A percentile compares a stretch with the other conserved stretches of the same genome.
phyloP scores from a whole-genome alignment of 2,888 invertebrate species.

The Drosophila dives region DNA sequence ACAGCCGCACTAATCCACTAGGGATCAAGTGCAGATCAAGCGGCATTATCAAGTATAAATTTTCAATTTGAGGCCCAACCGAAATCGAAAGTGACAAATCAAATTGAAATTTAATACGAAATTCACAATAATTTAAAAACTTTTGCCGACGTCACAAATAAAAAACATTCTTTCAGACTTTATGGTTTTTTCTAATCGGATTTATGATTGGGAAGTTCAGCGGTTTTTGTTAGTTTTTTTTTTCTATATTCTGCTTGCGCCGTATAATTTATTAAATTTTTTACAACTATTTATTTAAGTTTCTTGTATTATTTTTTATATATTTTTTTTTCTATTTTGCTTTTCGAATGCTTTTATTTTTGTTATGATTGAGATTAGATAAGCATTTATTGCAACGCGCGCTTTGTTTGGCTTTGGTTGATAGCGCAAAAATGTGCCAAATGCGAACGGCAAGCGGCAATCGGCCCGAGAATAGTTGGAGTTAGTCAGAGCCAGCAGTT shows the following conservation, averaged over 20 bases:
- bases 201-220: conserved; percentile 37
- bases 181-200: neutral
- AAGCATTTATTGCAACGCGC: conserved; percentile 75
- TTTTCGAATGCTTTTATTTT: conserved; percentile 62
- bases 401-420: conserved; percentile 60
- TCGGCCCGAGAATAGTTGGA: neutral
- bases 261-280: conserved; percentile 59
- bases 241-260: conserved; percentile 11
- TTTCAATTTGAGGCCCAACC: conserved; percentile 65
- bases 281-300: conserved; percentile 64
- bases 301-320: conserved; percentile 37
- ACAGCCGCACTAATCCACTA: conserved; percentile 80
- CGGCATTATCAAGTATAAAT: conserved; percentile 76
- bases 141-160: neutral
- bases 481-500: conserved; percentile 1
- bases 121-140: conserved; percentile 21
- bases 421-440: conserved; percentile 52
- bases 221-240: conserved; percentile 22
- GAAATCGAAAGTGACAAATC: conserved; percentile 66
- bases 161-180: neutral
- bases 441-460: conserved; percentile 12
- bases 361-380: conserved; percentile 79
- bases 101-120: conserved; percentile 65
- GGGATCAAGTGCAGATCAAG: conserved; percentile 82
- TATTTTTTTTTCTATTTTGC: conserved; percentile 37